These are phyloP conservation scores for Platycheirus rosarum DNA, from an alignment of 2,888 invertebrate genomes.

Conservation along the genomic window DNA sequence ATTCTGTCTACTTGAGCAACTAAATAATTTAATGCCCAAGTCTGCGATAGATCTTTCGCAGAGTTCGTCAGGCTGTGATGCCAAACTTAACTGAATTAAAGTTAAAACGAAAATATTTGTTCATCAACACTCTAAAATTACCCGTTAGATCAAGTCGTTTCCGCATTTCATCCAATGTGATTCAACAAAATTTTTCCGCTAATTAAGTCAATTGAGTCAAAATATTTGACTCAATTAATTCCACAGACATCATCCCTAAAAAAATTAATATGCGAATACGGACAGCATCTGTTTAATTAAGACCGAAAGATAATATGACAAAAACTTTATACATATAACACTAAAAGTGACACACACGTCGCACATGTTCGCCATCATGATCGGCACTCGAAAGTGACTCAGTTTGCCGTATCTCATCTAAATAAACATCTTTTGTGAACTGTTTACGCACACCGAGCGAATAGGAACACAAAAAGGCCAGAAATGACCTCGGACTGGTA, in stretches of 20 bases:
- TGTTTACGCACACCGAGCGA: conserved; percentile 25
- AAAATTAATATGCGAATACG: background rate
- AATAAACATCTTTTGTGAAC: conserved; percentile 28
- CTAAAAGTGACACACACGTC: too few species aligned
- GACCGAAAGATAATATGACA: background rate
- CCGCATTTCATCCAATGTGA: too few species aligned
- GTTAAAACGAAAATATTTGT: too few species aligned
- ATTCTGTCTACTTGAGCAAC: too few species aligned
- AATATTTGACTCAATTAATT: conserved; percentile 40
- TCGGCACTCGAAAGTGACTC: conserved; percentile 34
- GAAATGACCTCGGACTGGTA: conserved; percentile 39
- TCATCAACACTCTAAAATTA: too few species aligned
- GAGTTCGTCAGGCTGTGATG: too few species aligned
- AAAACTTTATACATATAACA: too few species aligned
- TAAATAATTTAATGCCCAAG: too few species aligned
- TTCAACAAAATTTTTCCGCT: background rate
- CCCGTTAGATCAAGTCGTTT: too few species aligned
- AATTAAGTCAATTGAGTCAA: conserved; percentile 32
- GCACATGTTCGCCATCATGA: conserved; percentile 31
- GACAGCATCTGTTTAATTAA: conserved; percentile 26
- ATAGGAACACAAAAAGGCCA: background rate
- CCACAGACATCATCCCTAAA: conserved; percentile 13
- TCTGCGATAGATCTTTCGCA: too few species aligned
- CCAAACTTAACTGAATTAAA: too few species aligned
- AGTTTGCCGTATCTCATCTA: conserved; percentile 29